Conservation (phyloP, 2,797 vertebrate genomes). For the Semaprochilodus insignis region DNA sequence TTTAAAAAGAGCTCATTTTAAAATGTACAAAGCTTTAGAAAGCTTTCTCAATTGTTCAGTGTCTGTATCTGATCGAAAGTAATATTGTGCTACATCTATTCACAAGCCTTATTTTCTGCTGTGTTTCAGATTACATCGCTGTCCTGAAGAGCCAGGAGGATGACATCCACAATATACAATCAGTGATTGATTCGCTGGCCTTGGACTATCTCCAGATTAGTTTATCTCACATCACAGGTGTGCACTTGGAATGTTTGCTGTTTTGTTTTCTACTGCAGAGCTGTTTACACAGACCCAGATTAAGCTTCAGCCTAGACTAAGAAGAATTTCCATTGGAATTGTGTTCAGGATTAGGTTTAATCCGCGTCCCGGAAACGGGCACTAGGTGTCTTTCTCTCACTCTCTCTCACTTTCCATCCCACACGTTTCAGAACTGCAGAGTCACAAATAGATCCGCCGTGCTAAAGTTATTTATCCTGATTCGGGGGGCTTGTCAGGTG, state of each 20-base stretch:
- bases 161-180: conserved; percentile 92
- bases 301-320: neutral
- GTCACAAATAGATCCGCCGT: neutral
- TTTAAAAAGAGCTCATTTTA: no score
- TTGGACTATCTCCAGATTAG: conserved; percentile 98
- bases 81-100: no score
- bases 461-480: neutral
- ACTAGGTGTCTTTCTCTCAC: neutral
- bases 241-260: conserved; percentile 17
- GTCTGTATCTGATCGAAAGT: no score
- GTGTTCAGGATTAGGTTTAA: no score
- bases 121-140: conserved; percentile 84
- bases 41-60: no score
- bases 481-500: neutral
- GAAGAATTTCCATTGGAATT: no score
- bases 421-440: no score
- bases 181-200: conserved; percentile 94
- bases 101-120: neutral
- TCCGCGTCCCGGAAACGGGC: no score
- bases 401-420: neutral
- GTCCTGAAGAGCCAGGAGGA: conserved; percentile 86
- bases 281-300: no score
- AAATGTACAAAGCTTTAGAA: no score
- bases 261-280: neutral
- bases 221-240: conserved; percentile 96